Conservation (phyloP, 2,113 vertebrate species). For the Hemichromis elongatus region DNA sequence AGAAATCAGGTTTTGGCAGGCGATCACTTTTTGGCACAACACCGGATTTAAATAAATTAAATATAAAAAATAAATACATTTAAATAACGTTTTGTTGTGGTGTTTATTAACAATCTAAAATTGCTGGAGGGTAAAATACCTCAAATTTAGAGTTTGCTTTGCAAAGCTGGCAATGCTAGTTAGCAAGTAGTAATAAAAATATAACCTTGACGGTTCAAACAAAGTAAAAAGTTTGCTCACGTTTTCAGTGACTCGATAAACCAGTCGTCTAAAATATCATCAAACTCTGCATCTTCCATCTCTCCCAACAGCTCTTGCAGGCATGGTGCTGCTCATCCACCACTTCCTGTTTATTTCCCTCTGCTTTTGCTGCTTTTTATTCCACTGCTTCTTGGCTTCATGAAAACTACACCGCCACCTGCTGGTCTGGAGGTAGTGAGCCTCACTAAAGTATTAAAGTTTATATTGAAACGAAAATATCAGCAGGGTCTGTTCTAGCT, state of each 20-base stretch:
- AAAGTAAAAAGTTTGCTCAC: constrained; percentile 34
- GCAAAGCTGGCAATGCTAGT: too few species aligned
- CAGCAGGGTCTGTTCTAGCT: background rate
- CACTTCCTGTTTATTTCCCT: background rate
- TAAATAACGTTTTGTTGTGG: rapidly evolving
- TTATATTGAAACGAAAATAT: background rate
- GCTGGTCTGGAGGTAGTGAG: background rate
- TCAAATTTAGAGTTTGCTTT: background rate
- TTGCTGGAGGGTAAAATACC: background rate
- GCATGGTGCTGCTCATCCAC: background rate
- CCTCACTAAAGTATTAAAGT: background rate
- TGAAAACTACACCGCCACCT: background rate
- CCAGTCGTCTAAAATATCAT: constrained; percentile 67
- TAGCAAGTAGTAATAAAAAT: background rate
- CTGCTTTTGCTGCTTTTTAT: background rate
- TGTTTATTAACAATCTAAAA: background rate
- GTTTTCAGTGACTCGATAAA: constrained; percentile 68
- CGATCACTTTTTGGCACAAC: too few species aligned
- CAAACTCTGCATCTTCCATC: constrained; percentile 14
- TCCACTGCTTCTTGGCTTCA: background rate
- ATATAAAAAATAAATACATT: background rate
- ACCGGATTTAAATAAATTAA: background rate
- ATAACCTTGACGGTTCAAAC: rapidly evolving
- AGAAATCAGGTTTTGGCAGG: too few species aligned
- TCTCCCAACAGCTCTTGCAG: background rate